Base-by-base conservation (phyloP, 2,888 invertebrate genomes). In the Diarsia brunnea region DNA sequence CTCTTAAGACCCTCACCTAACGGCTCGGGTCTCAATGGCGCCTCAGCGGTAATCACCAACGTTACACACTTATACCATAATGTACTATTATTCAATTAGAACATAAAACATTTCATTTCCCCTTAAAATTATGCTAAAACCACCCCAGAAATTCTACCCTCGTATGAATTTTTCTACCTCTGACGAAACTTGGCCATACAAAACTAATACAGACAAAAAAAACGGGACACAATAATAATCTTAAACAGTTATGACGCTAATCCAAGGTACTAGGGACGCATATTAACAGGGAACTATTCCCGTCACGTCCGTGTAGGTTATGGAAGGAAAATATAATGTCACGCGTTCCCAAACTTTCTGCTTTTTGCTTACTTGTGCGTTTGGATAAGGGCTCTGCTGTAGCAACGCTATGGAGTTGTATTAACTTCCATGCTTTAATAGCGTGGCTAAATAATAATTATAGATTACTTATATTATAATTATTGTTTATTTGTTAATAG, bases 301-400 rank as follows among this genome's bases (percentile, higher is more conserved):
- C 69, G 82, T 87, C 91, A 90, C 91, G 90, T 80, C 60, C 63
- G 43, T 45, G 76, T 76, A 77, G 89, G 86, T 89, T 91, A 91
- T 90, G 90, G 90, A 89, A 90, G 90, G 86, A 85, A 89, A 85
- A 89, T 88, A 89, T 76, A 88, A 86, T 88, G 84, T 86, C 88
- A 87, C 87, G 82, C 75, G 77, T 74, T 55, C 45, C 66, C 24
- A 68, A 87, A 85, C 73, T 85, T 87, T 74, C 58, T 71, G 63
- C 70, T 72, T 85, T 87, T 85, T 87, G 79, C 86, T 79, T 74
- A 80, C 79, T 78, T 83, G 55, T 65, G 69, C 64, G 71, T 55
- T 73, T 65, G 49, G 45, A 63, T 75, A 72, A 61, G 4, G 24
- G 14, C 24, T n/a, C n/a, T n/a, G n/a, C n/a, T n/a, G n/a, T n/a